A percentile compares a stretch with the other conserved stretches of the same genome.
Evolutionary conservation across 2,888 invertebrate genomes (phyloP).

Genomic region (Eristalinus sepulchralis): DNA sequence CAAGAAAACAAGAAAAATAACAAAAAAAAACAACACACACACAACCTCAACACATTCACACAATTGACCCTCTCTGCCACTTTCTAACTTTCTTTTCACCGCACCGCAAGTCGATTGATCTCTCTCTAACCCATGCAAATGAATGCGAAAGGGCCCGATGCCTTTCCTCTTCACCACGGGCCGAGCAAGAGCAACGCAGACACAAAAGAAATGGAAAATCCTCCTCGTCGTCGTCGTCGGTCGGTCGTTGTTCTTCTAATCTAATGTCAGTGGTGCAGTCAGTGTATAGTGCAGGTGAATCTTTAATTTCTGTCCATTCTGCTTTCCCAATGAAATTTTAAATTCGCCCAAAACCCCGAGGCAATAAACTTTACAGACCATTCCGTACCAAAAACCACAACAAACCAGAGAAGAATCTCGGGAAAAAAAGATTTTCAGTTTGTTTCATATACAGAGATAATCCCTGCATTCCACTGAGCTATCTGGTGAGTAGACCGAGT

Average conservation of each 20-base stretch:
- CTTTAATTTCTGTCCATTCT: constrained; percentile 52
- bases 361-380: constrained; percentile 9
- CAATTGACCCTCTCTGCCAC: constrained; percentile 51
- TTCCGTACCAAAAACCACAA: constrained; percentile 20
- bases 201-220: constrained; percentile 63
- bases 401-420: background rate
- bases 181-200: constrained; percentile 41
- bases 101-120: constrained; percentile 1
- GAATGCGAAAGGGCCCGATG: constrained; percentile 13
- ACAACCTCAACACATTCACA: background rate
- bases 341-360: constrained; percentile 7
- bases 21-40: background rate
- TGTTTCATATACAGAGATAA: background rate
- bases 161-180: background rate
- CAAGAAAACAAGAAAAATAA: constrained; percentile 40
- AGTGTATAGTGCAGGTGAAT: constrained; percentile 67
- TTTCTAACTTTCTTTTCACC: constrained; percentile 70
- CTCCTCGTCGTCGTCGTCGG: constrained; percentile 34
- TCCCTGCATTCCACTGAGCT: constrained; percentile 49
- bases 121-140: constrained; percentile 34
- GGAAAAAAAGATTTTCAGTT: background rate
- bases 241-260: constrained; percentile 56
- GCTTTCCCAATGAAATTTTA: constrained; percentile 57
- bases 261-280: constrained; percentile 67
- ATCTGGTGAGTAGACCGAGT: constrained; percentile 52